These are phyloP conservation scores for Carassius gibelio DNA, from an alignment of 2,113 vertebrate genomes.

Conservation along the genomic window DNA sequence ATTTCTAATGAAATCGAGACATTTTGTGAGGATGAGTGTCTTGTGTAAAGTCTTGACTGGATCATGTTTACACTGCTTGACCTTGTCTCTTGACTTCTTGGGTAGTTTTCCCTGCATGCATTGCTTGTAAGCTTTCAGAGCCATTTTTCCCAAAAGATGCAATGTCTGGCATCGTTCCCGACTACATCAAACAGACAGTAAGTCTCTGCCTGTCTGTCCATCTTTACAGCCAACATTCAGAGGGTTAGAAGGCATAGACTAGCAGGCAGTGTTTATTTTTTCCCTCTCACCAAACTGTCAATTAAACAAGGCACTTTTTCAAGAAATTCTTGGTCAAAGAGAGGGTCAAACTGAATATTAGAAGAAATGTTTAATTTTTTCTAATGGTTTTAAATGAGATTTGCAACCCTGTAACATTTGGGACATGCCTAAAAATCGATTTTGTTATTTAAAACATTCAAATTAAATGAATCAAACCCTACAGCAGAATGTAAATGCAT, in stretches of 20 bases:
- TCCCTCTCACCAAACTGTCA: not conserved
- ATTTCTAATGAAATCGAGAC: not conserved
- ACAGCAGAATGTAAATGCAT: no score
- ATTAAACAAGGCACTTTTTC: not conserved
- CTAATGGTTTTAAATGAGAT: not conserved
- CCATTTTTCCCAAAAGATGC: slow-evolving; percentile 55
- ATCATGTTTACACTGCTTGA: slow-evolving; percentile 57
- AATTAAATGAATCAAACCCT: no score
- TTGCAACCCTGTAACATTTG: not conserved
- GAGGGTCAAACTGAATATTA: not conserved
- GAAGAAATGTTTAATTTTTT: not conserved
- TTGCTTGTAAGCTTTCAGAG: slow-evolving; percentile 60
- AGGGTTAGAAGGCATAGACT: not conserved
- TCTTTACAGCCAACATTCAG: not conserved
- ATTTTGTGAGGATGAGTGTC: slow-evolving; percentile 19
- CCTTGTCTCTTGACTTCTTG: slow-evolving; percentile 55
- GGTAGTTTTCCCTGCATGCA: slow-evolving; percentile 64
- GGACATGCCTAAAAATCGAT: not conserved
- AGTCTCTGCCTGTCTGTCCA: slow-evolving; percentile 32
- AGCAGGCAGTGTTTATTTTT: not conserved
- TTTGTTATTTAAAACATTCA: not conserved
- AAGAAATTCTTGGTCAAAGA: no score
- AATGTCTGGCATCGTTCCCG: not conserved
- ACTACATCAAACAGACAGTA: not conserved
- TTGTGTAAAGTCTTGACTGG: slow-evolving; percentile 18